Conservation (phyloP, 2,113 vertebrate species). For the Anolis sagrei region DNA sequence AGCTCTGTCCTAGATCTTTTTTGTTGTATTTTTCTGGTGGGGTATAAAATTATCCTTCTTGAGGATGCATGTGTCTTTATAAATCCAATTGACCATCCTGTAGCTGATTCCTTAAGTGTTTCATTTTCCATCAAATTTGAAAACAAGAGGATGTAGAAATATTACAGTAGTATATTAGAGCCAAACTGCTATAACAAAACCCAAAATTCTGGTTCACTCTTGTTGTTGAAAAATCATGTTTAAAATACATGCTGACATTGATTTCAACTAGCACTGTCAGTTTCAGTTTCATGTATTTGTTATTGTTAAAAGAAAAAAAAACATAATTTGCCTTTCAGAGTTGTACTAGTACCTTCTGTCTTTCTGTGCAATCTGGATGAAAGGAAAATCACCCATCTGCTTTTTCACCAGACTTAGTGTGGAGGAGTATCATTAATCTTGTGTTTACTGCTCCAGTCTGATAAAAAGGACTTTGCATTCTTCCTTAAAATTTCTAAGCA, state of each 20-base stretch:
- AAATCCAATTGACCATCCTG: neutral
- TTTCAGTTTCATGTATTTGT: neutral
- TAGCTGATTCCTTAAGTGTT: neutral
- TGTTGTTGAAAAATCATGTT: neutral
- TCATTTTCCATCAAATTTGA: neutral
- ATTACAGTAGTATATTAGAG: neutral
- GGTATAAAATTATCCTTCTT: neutral
- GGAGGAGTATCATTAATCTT: neutral
- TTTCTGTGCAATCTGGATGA: neutral
- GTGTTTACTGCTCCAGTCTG: neutral
- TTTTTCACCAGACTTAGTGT: neutral
- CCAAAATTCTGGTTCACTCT: neutral
- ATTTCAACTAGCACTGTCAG: constrained; percentile 5
- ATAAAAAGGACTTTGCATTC: neutral
- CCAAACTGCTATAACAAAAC: neutral
- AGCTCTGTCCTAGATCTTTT: no score
- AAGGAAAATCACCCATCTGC: neutral
- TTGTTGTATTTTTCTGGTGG: no score
- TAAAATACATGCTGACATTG: neutral
- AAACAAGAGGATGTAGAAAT: neutral
- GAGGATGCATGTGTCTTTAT: neutral
- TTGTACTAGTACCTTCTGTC: neutral
- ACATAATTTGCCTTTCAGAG: neutral
- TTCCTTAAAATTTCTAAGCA: neutral
- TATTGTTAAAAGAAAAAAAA: neutral